Percentiles rank a stretch among this genome's conserved stretches.
phyloP scores from a whole-genome alignment of 1,140 invertebrate genomes.

The Drosophila malerkotliana region DNA sequence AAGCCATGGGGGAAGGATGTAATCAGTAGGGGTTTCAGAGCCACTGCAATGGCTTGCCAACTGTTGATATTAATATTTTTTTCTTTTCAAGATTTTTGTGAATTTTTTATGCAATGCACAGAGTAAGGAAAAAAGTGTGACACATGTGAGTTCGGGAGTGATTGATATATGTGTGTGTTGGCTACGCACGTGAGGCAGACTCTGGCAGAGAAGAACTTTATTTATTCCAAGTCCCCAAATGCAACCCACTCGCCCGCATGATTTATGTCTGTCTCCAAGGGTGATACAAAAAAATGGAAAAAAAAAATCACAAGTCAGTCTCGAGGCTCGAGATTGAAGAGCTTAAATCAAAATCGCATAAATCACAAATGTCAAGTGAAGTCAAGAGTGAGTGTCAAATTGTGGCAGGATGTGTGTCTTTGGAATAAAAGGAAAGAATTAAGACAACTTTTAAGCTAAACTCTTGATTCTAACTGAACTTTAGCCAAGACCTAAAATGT shows the following conservation, averaged over 20 bases:
- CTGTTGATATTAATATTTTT: conserved; percentile 29
- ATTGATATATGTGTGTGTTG: conserved; percentile 55
- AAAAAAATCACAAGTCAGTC: conserved; percentile 1
- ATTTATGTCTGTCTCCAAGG: conserved; percentile 58
- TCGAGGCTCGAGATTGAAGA: conserved; percentile 34
- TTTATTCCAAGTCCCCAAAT: conserved; percentile 19
- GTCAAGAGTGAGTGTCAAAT: conserved; percentile 39
- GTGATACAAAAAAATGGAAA: conserved; percentile 13
- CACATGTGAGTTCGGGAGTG: conserved; percentile 55
- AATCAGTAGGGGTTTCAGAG: conserved; percentile 15
- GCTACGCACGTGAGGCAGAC: conserved; percentile 58
- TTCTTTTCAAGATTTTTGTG: conserved; percentile 18
- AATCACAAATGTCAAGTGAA: conserved; percentile 62
- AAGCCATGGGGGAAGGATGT: conserved; percentile 1
- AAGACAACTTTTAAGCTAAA: too few species aligned
- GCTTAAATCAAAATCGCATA: conserved; percentile 65
- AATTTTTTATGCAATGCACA: conserved; percentile 63
- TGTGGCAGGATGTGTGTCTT: conserved; percentile 9
- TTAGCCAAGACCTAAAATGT: conserved; percentile 13
- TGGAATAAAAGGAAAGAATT: background rate
- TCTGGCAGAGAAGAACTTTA: conserved; percentile 1
- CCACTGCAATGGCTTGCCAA: conserved; percentile 22
- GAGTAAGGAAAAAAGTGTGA: conserved; percentile 42
- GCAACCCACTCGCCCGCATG: conserved; percentile 46
- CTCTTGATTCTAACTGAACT: conserved; percentile 3